A percentile compares a stretch with the other conserved stretches of the same genome.
Evolutionary conservation across 2,888 invertebrate species (phyloP).

Genomic region (Protonemura montana): DNA sequence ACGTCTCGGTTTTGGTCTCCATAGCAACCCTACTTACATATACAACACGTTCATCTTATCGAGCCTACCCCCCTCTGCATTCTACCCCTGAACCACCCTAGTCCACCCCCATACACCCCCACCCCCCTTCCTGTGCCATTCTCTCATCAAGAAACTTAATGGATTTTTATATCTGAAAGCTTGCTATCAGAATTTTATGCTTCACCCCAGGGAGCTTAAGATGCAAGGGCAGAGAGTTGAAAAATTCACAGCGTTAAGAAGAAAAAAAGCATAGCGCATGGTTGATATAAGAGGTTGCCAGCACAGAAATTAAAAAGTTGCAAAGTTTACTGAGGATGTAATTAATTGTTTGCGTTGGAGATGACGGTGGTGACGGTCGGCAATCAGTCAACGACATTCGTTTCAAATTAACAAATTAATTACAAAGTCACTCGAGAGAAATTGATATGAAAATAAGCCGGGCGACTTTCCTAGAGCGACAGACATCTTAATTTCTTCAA

Average conservation of each 20-base stretch:
- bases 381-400: slow-evolving; percentile 40
- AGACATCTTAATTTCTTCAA: neutral
- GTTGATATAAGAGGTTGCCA: neutral
- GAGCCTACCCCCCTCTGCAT: neutral
- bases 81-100: neutral
- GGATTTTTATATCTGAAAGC: slow-evolving; percentile 47
- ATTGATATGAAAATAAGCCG: slow-evolving; percentile 39
- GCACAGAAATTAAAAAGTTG: slow-evolving; percentile 40
- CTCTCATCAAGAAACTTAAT: slow-evolving; percentile 44
- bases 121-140: slow-evolving; percentile 2
- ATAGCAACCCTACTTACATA: slow-evolving; percentile 41
- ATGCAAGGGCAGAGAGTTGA: neutral
- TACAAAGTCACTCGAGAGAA: slow-evolving; percentile 26
- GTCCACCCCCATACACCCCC: no score
- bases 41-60: slow-evolving; percentile 41
- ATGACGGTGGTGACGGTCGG: neutral
- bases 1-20: slow-evolving; percentile 42
- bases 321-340: slow-evolving; percentile 16
- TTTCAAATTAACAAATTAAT: slow-evolving; percentile 45
- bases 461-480: neutral
- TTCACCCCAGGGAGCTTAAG: neutral
- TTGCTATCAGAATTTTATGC: slow-evolving; percentile 29
- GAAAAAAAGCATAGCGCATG: neutral
- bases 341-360: slow-evolving; percentile 29
- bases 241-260: neutral